Conservation (phyloP, 2,797 vertebrate species). For the Botia almorhae region DNA sequence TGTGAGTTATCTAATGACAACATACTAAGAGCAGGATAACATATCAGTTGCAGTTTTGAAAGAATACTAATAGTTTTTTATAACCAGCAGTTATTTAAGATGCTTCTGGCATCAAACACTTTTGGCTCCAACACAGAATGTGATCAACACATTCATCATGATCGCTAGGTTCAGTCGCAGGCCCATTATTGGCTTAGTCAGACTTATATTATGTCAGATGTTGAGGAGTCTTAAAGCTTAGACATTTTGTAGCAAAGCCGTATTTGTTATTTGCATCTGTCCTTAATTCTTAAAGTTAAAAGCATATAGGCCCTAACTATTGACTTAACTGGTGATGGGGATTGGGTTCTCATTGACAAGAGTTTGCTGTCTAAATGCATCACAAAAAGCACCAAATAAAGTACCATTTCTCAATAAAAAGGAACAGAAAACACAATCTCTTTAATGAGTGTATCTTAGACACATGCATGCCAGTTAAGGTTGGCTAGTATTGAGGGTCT, state of each 20-base stretch:
- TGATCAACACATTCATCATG: slow-evolving; percentile 27
- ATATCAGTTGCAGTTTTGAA: slow-evolving; percentile 12
- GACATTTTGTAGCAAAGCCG: not conserved
- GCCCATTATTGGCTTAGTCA: slow-evolving; percentile 13
- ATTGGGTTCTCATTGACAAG: not conserved
- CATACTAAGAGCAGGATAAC: not conserved
- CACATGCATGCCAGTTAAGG: not conserved
- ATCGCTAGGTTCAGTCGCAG: slow-evolving; percentile 1
- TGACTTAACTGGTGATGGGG: not conserved
- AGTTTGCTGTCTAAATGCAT: not conserved
- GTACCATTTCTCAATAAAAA: not conserved
- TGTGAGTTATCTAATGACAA: slow-evolving; percentile 1
- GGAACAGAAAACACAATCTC: not conserved
- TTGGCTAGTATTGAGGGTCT: not conserved
- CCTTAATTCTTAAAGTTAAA: not conserved
- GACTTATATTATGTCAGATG: not conserved
- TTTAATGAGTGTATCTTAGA: not conserved
- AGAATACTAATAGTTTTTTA: not conserved
- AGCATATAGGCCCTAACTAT: not conserved
- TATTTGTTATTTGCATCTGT: slow-evolving; percentile 19
- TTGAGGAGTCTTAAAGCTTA: slow-evolving; percentile 2
- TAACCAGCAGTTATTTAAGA: slow-evolving; percentile 8
- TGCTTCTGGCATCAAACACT: slow-evolving; percentile 10
- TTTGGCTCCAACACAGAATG: slow-evolving; percentile 28
- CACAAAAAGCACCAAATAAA: not conserved